Evolutionary conservation across 2,797 vertebrate genomes (phyloP), one percentile per base, ranked within the genome.

Genomic region (Alca torda): DNA sequence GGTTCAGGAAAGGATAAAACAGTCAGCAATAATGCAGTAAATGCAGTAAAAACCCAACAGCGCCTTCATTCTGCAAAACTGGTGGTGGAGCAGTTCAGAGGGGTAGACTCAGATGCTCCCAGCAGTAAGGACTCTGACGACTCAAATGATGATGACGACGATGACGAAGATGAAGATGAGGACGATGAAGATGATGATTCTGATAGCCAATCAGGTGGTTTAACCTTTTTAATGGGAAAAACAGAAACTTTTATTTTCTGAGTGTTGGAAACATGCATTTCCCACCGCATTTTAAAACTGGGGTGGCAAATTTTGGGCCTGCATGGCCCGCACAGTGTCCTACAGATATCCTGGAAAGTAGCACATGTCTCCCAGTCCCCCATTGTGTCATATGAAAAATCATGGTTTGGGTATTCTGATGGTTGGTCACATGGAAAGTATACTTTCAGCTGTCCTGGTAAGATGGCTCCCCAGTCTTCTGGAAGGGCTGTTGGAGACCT

Each of bases 51-150:
- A 94, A 96, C 96, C 69, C 97, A 97, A 26, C 96, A 97, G 57
- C 98, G 98, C 96, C 98, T 99, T 97, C 99, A 99, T 90, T 98
- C 99, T 93, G 97, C 99, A 77, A 96, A 98, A 87, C 95, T 98
- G 75, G 93, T 98, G 94, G 97, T 97, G 92, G 98, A 99, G 81
- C 97, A 98, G n/a, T 98, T 99, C 89, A 98, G 98, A 97, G 98
- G 98, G 87, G 97, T 97, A 18, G 99, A 99, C 98, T 99, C 99
- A 45, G 99, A 99, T 84, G 98, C 99, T 90, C 98, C 98, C 88
- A 99, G 98, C 98, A 99, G 98, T 97, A 99, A 99, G 97, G 99
- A 99, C 97, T 99, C 99, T 2, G 99, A 99, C 21, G 99, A 99
- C 95, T 99, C 99, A 24, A 98, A 98, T 80, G 99, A 98, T 73